These are phyloP conservation scores for Andrena cerasifolii DNA, from an alignment of 1,140 invertebrate genomes.

Conservation along the genomic window DNA sequence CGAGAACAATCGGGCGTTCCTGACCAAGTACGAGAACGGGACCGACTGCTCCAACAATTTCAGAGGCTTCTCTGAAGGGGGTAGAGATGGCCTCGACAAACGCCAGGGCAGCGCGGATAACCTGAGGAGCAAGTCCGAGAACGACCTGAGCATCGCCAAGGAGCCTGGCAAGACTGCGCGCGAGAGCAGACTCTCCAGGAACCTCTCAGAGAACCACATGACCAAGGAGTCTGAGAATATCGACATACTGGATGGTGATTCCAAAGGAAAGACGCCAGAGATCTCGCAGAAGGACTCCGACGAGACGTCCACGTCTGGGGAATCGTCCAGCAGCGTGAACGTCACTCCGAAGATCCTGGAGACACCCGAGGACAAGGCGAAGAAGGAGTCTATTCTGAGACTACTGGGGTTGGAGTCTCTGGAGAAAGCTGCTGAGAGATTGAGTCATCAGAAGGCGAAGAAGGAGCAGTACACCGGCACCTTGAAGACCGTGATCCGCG, in stretches of 20 bases:
- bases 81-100: constrained; percentile 48
- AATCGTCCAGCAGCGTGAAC: constrained; percentile 77
- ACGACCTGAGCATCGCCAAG: constrained; percentile 67
- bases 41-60: constrained; percentile 46
- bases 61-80: constrained; percentile 69
- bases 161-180: constrained; percentile 5
- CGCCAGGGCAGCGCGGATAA: constrained; percentile 30
- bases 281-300: constrained; percentile 83
- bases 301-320: constrained; percentile 78
- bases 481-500: constrained; percentile 90
- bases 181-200: constrained; percentile 47
- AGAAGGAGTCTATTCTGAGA: constrained; percentile 80
- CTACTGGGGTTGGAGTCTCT: constrained; percentile 79
- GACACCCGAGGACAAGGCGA: constrained; percentile 82
- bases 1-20: constrained; percentile 72
- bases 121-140: constrained; percentile 79
- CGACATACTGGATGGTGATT: constrained; percentile 30
- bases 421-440: constrained; percentile 76
- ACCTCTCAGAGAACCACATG: constrained; percentile 52
- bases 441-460: constrained; percentile 72
- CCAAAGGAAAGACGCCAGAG: constrained; percentile 75
- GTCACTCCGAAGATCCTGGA: constrained; percentile 74
- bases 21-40: constrained; percentile 57
- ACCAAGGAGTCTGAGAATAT: constrained; percentile 53
- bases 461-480: constrained; percentile 87